Evolutionary conservation across 2,113 vertebrate species (phyloP), one percentile per base, ranked within the genome.

Genomic region (Syrmaticus mikado): DNA sequence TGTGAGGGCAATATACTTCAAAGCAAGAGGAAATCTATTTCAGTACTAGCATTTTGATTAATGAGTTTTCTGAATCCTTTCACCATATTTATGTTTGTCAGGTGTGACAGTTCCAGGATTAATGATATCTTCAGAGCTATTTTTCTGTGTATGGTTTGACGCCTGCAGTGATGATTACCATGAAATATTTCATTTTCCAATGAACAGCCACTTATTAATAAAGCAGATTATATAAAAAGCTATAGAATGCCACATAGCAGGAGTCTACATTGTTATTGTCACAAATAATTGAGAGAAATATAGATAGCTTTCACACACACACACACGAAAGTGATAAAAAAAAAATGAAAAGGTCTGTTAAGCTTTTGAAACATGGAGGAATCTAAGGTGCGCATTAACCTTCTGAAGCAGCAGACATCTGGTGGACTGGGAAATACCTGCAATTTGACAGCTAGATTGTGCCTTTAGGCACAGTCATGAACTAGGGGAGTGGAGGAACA

Each of bases 391-490:
- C 48, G 40, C 61, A 48, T 90, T 65, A 93, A 72, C 66, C 87
- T 86, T 94, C 58, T 92, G 86, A 90, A 95, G 86, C 58, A 89
- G 74, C 71, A 77, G 91, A 50, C 80, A 79, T 90, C 73, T 95
- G 89, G 55, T 75, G 74, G 82, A 89, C 91, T 96, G 96, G 86
- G 84, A 94, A 96, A 84, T 92, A 84, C 81, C 81, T 93, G 53
- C 60, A 76, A 20, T 92, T 88, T 96, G 90, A 92, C 92, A 95
- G 86, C 62, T 93, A 64, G 89, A 94, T 95, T 93, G 83, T 72
- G 75, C 95, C 95, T 93, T 93, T 52, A 94, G 94, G 94, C 94
- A 82, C 83, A 92, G 84, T 91, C 83, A 68, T 92, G 92, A 96
- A 94, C 94, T 89, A 36, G 53, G 61, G 48, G 38, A 78, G 55